Evolutionary conservation across 2,888 invertebrate species (phyloP).

Genomic region (Drosophila quinaria): DNA sequence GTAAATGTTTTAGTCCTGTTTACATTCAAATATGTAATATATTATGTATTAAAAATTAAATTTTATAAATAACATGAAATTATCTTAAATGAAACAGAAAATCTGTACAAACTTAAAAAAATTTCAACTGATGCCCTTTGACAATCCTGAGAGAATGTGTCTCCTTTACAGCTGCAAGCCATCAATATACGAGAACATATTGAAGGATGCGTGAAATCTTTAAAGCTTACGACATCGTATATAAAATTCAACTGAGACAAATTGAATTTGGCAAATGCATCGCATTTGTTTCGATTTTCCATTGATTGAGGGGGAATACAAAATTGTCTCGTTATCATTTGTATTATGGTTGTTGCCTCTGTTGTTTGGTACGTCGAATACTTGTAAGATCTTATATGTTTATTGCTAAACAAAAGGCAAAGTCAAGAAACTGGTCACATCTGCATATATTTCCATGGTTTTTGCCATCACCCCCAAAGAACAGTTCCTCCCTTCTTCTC

Average conservation of each 20-base stretch:
- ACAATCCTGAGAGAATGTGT: slow-evolving; percentile 21
- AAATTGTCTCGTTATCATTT: slow-evolving; percentile 42
- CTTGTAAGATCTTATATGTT: slow-evolving; percentile 66
- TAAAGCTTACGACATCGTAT: slow-evolving; percentile 32
- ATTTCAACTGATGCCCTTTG: slow-evolving; percentile 16
- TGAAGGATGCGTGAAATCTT: slow-evolving; percentile 26
- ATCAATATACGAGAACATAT: slow-evolving; percentile 26
- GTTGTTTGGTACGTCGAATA: slow-evolving; percentile 3
- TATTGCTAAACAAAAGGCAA: slow-evolving; percentile 72
- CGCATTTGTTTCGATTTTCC: slow-evolving; percentile 64
- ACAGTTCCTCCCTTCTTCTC: background rate
- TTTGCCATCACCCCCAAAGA: background rate
- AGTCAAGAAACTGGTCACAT: slow-evolving; percentile 70
- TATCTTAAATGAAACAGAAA: background rate
- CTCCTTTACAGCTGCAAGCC: slow-evolving; percentile 17
- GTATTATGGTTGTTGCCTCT: slow-evolving; percentile 58
- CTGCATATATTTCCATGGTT: slow-evolving; percentile 73
- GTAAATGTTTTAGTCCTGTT: too few relatives aligned
- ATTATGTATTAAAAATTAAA: too few relatives aligned
- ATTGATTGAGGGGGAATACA: slow-evolving; percentile 59
- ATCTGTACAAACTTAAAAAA: background rate
- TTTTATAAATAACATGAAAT: background rate
- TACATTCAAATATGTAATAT: background rate
- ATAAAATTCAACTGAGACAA: slow-evolving; percentile 38
- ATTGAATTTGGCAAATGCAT: slow-evolving; percentile 66